These are phyloP conservation scores for Gopherus evgoodei DNA, from an alignment of 2,113 vertebrate species.

Conservation along the genomic window DNA sequence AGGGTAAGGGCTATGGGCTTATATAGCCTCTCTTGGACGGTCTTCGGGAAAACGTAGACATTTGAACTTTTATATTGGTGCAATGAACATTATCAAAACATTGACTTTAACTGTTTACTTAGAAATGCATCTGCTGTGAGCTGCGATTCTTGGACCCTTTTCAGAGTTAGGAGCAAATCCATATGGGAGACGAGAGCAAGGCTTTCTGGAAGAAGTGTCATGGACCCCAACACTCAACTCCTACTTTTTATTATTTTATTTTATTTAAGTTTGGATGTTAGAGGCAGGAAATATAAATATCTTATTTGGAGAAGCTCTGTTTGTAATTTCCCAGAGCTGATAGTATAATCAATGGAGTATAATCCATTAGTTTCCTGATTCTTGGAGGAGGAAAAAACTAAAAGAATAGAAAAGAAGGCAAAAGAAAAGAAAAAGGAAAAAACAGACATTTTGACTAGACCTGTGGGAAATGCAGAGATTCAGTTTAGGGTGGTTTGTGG, in stretches of 20 bases:
- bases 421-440: neutral
- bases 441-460: neutral
- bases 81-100: constrained; percentile 55
- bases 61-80: constrained; percentile 36
- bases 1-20: neutral
- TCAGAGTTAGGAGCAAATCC: constrained; percentile 36
- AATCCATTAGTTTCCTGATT: neutral
- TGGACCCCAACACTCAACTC: neutral
- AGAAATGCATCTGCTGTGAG: constrained; percentile 48
- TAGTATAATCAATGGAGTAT: constrained; percentile 12
- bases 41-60: constrained; percentile 39
- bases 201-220: constrained; percentile 36
- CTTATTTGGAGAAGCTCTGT: constrained; percentile 28
- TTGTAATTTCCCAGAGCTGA: neutral
- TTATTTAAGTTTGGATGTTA: constrained; percentile 38
- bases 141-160: constrained; percentile 47
- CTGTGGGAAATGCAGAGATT: neutral
- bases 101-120: constrained; percentile 64
- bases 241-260: constrained; percentile 6
- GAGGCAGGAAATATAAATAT: constrained; percentile 52
- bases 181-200: neutral
- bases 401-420: neutral
- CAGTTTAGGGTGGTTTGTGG: neutral
- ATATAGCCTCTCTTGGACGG: neutral
- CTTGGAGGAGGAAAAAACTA: neutral